Evolutionary conservation across 2,113 vertebrate genomes (phyloP), one percentile per base, ranked within the genome.

Genomic region (Phasianus colchicus): DNA sequence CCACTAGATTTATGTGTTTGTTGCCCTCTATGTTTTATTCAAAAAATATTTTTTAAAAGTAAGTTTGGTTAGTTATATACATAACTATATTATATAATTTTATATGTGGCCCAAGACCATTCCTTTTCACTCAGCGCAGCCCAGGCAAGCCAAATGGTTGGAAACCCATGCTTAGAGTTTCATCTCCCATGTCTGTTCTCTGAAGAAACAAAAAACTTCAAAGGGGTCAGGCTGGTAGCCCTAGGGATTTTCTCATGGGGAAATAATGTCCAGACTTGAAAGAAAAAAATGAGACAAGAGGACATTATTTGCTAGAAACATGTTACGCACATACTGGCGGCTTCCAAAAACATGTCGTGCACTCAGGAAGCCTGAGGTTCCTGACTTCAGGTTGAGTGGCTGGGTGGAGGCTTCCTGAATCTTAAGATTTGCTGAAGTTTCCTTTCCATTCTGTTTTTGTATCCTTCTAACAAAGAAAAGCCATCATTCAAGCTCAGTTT

Each of bases 321-420:
- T 34, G 82, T 88, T 86, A 95, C 90, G 70, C 32, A 66, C 0
- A 0, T 43, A 71, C 84, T 50, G 30, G 27, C 54, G 0, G 0
- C 67, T 78, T 75, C 1, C 0, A 81, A 94, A 96, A 96, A 94
- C 88, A 96, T 57, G 27, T 93, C 88, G 93, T 34, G 76, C 82
- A 78, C 78, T 90, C 72, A 98, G 97, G 96, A 97, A 98, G 95
- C 82, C 69, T 3, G 17, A 72, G 67, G 81, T 86, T 96, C 96
- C 96, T 96, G 89, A 93, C 71, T 97, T 95, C 93, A 97, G 96
- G 96, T 97, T 96, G 96, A 95, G 87, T 94, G 91, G 89, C 89
- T 95, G 97, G 97, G 97, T 67, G 97, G 97, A 89, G 95, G 72
- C 95, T 96, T 97, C 98, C 97, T 97, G 97, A 97, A 93, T 92